These are phyloP conservation scores for Nymphalis io DNA, from an alignment of 1,140 invertebrate species.

Conservation along the genomic window DNA sequence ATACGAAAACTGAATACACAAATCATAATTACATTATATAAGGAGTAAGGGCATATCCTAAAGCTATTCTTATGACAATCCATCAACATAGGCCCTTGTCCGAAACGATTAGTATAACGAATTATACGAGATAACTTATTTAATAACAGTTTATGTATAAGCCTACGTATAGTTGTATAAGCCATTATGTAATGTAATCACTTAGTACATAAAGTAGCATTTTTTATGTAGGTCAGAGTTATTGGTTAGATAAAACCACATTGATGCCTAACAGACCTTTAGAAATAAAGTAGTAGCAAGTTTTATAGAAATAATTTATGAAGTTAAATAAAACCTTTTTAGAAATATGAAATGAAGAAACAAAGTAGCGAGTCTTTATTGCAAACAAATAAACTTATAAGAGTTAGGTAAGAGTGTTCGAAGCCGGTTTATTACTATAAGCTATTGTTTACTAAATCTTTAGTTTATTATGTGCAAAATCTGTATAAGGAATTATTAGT, in stretches of 20 bases:
- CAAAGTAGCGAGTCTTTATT: no score
- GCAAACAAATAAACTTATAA: no score
- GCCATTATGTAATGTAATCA: not conserved
- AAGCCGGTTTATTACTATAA: no score
- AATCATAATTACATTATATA: slow-evolving; percentile 22
- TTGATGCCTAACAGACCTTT: not conserved
- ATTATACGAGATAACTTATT: slow-evolving; percentile 36
- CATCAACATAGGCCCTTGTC: slow-evolving; percentile 39
- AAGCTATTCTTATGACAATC: slow-evolving; percentile 37
- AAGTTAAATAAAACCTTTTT: no score
- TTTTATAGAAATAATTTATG: no score
- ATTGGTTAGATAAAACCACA: not conserved
- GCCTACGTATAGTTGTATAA: not conserved
- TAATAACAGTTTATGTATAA: slow-evolving; percentile 14
- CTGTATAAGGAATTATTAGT: no score
- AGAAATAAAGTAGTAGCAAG: no score
- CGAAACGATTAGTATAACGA: slow-evolving; percentile 47
- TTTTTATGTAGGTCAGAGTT: not conserved
- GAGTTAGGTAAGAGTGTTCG: no score
- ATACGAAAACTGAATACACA: no score
- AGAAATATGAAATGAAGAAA: no score
- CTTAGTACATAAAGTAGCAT: not conserved
- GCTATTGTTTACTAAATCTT: no score
- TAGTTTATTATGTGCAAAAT: no score
- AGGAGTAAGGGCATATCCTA: slow-evolving; percentile 21